phyloP scores from a whole-genome alignment of 2,888 invertebrate species.

The Stramonita haemastoma region DNA sequence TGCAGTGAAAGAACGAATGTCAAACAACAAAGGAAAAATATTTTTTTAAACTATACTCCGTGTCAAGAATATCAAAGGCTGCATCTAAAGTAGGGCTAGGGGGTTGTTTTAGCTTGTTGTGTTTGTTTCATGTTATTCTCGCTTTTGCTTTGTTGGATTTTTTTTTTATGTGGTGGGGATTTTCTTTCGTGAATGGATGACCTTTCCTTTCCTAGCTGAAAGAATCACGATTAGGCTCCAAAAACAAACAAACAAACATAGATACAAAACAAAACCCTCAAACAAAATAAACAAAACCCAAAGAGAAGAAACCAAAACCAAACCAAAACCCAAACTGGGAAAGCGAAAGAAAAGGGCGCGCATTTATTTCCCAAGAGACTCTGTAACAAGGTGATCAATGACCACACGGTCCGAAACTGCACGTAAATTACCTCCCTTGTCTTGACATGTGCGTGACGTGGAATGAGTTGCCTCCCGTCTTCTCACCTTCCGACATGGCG shows the following conservation, averaged over 20 bases:
- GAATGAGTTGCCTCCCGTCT: constrained; percentile 18
- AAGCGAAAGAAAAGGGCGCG: background rate
- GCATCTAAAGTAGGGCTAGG: too few relatives aligned
- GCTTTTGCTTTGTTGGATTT: too few relatives aligned
- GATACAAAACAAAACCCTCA: background rate
- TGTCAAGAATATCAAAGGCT: too few relatives aligned
- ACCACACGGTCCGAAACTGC: background rate
- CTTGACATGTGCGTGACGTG: constrained; percentile 34
- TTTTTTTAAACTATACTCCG: too few relatives aligned
- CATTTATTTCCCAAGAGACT: background rate
- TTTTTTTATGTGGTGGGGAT: too few relatives aligned
- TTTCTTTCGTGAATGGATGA: too few relatives aligned
- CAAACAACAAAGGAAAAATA: too few relatives aligned
- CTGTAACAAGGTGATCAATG: constrained; percentile 13
- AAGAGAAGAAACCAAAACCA: background rate
- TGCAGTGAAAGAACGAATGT: too few relatives aligned
- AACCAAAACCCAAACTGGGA: background rate
- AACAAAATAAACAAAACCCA: background rate
- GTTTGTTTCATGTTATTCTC: too few relatives aligned
- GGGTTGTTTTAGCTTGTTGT: too few relatives aligned
- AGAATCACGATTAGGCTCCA: too few relatives aligned
- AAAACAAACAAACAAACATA: background rate
- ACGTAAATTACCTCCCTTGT: constrained; percentile 32
- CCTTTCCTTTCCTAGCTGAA: too few relatives aligned
- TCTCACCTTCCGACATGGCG: background rate